These are phyloP conservation scores for Mimumesa dahlbomi DNA, from an alignment of 2,888 invertebrate genomes.

Conservation along the genomic window DNA sequence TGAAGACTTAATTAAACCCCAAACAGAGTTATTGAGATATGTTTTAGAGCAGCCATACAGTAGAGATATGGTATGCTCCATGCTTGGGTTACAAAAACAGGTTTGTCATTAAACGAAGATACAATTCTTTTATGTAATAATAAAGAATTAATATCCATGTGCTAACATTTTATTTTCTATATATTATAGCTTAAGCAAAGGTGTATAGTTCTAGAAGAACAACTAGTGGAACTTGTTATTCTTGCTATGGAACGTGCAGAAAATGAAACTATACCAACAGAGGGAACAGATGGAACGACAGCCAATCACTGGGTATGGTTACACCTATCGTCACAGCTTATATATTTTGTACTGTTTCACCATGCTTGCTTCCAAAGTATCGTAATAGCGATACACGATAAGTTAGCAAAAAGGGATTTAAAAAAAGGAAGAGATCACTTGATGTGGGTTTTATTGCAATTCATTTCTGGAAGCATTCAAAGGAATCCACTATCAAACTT, in stretches of 20 bases:
- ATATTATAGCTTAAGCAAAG: constrained; percentile 87
- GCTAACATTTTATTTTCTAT: background rate
- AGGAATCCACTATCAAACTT: constrained; percentile 86
- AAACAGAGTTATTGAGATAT: constrained; percentile 92
- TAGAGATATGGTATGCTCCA: constrained; percentile 96
- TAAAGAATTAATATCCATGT: constrained; percentile 68
- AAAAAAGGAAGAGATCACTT: constrained; percentile 96
- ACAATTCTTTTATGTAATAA: background rate
- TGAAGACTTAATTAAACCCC: constrained; percentile 92
- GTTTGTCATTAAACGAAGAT: constrained; percentile 75
- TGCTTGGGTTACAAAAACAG: constrained; percentile 96
- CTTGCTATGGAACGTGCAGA: constrained; percentile 96
- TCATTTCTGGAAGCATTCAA: constrained; percentile 97
- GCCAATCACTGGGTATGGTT: constrained; percentile 93
- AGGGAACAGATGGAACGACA: constrained; percentile 83
- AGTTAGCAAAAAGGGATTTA: constrained; percentile 89
- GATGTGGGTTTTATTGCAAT: constrained; percentile 99
- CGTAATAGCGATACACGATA: constrained; percentile 93
- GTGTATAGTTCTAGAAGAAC: constrained; percentile 94
- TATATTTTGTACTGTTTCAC: constrained; percentile 96
- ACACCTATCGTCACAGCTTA: constrained; percentile 95
- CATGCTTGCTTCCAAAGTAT: constrained; percentile 96
- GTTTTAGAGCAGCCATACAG: constrained; percentile 97
- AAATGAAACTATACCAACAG: constrained; percentile 82
- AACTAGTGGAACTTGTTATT: constrained; percentile 94